A percentile compares a stretch with the other conserved stretches of the same genome.
Conservation (phyloP, 2,888 invertebrate species). For the Meteorus colon region DNA sequence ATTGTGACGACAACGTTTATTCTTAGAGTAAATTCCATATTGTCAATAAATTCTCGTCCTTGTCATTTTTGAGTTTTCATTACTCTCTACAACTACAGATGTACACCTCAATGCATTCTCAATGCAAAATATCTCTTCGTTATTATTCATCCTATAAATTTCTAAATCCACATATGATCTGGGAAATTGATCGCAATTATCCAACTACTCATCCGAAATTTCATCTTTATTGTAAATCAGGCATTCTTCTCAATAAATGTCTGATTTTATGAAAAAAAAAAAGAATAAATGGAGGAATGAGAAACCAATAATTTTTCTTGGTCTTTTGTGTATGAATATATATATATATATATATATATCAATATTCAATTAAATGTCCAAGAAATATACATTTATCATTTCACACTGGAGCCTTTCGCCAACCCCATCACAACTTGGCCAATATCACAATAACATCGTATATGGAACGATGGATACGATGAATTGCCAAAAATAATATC, state of each 20-base stretch:
- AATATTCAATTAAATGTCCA: slow-evolving; percentile 22
- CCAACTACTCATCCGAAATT: background rate
- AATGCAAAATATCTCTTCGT: too few relatives aligned
- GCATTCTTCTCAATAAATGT: background rate
- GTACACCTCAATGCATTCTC: too few relatives aligned
- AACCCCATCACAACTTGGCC: background rate
- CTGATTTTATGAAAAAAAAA: slow-evolving; percentile 16
- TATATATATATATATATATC: slow-evolving; percentile 13
- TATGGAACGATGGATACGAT: background rate
- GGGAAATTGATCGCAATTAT: background rate
- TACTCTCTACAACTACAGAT: too few relatives aligned
- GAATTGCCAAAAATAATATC: slow-evolving; percentile 14
- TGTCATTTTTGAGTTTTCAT: too few relatives aligned
- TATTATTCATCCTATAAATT: too few relatives aligned
- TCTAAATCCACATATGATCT: too few relatives aligned
- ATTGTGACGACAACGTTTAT: too few relatives aligned
- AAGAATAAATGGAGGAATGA: slow-evolving; percentile 48
- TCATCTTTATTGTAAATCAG: background rate
- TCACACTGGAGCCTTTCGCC: background rate
- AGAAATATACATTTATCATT: slow-evolving; percentile 10
- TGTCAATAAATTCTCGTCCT: too few relatives aligned
- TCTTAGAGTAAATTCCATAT: too few relatives aligned
- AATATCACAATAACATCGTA: slow-evolving; percentile 23
- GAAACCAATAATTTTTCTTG: background rate
- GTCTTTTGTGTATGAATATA: slow-evolving; percentile 2